Evolutionary conservation across 2,113 vertebrate species (phyloP).

Genomic region (Aythya baeri): DNA sequence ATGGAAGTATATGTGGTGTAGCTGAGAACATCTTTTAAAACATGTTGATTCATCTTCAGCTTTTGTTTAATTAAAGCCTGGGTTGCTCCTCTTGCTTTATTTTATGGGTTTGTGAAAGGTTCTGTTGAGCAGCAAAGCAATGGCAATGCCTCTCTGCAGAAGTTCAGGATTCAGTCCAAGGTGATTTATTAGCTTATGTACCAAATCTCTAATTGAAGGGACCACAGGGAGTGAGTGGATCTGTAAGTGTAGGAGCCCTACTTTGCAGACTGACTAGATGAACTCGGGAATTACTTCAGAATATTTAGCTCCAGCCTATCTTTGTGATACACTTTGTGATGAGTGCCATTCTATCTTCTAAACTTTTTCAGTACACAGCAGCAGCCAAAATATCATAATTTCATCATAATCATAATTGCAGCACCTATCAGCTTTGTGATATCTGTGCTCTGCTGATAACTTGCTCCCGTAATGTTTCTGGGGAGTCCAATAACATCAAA

Average conservation of each 20-base stretch:
- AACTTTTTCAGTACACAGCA: not conserved
- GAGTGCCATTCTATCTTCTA: not conserved
- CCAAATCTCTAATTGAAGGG: not conserved
- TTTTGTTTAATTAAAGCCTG: not conserved
- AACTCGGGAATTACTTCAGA: not conserved
- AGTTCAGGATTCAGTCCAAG: not conserved
- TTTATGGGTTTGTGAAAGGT: not conserved
- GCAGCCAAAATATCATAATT: not conserved
- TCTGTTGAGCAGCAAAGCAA: not conserved
- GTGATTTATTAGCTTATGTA: rapidly evolving
- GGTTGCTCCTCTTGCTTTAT: not conserved
- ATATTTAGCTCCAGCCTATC: not conserved
- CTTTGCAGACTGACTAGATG: not conserved
- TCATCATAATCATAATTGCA: not conserved
- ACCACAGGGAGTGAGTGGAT: not conserved
- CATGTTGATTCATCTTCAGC: not conserved
- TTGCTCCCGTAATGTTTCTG: not conserved
- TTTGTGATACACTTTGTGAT: not conserved
- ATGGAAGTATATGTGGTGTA: not conserved
- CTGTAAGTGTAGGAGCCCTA: not conserved
- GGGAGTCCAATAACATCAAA: not conserved
- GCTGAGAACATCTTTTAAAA: not conserved
- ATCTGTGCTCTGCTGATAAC: not conserved
- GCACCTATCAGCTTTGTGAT: not conserved
- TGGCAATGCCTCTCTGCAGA: not conserved